A percentile compares a stretch with the other conserved stretches of the same genome.
Conservation (phyloP, 2,888 invertebrate species). For the Pyrgus malvae region DNA sequence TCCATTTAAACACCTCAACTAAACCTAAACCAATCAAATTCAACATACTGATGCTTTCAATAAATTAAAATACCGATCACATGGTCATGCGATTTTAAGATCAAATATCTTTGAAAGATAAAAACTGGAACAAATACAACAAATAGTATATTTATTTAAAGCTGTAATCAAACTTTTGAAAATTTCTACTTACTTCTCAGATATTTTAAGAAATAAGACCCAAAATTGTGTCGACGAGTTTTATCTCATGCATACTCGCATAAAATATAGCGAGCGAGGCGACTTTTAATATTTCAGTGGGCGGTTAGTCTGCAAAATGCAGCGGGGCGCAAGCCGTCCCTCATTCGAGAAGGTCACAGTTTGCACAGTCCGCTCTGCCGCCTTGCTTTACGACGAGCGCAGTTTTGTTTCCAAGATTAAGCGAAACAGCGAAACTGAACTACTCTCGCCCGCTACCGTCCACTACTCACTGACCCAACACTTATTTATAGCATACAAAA, state of each 20-base stretch:
- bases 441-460: slow-evolving; percentile 51
- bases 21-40: too few species aligned
- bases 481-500: slow-evolving; percentile 49
- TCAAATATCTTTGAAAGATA: too few species aligned
- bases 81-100: too few species aligned
- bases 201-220: too few species aligned
- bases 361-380: slow-evolving; percentile 49
- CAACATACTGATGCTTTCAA: too few species aligned
- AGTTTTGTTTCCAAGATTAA: slow-evolving; percentile 73
- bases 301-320: slow-evolving; percentile 44
- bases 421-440: slow-evolving; percentile 71
- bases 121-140: too few species aligned
- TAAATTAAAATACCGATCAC: too few species aligned
- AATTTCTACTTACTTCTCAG: too few species aligned
- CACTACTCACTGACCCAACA: slow-evolving; percentile 56
- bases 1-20: too few species aligned
- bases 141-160: too few species aligned
- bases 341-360: slow-evolving; percentile 69
- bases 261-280: background rate
- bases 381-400: slow-evolving; percentile 60
- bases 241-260: background rate
- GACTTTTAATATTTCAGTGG: slow-evolving; percentile 25
- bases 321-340: slow-evolving; percentile 50
- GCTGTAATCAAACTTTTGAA: too few species aligned
- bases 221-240: background rate